Evolutionary conservation across 2,113 vertebrate species (phyloP), one percentile per base, ranked within the genome.

Genomic region (Hymenochirus boettgeri): DNA sequence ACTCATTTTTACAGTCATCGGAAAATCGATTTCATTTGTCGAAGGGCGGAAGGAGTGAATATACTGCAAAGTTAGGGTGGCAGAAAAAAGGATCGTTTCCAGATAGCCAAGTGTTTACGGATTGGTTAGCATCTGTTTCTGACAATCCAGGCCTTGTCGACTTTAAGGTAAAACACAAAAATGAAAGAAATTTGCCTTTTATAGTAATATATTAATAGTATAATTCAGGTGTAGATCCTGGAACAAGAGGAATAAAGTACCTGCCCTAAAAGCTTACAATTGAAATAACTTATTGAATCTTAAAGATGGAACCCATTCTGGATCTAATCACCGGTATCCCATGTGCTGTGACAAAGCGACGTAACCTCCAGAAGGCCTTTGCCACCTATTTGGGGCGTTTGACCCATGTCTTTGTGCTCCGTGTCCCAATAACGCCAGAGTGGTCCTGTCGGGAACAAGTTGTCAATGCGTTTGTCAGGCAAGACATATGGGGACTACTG

Each of bases 381-480:
- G 24, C 55, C 29, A 89, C 94, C 8, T 90, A 93, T 0, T 29
- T 61, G 59, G 75, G 15, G 85, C 74, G 52, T 91, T 90, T 37
- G 93, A 97, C 64, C 79, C 90, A 2, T 98, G 95, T 71, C 87
- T 65, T 24, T 97, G 94, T 1, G 71, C 85, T 0, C 91, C 87
- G 0, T 97, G 94, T 42, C 92, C 91, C 24, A 96, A 96, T 67
- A 95, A 94, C 0, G 94, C 74, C 61, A 75, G 23, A 1, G 73
- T 88, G 0, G 75, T 85, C 7, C 86, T 98, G 15, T 80, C 80
- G 0, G 89, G 92, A 17, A 93, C 80, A 0, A 84, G 91, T 57
- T 99, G 96, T 72, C 74, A 90, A 42, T 97, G 96, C 35, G 70
- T 94, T 17, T 99, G 94, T 65, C 88, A 83, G 54, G 85, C 88